A percentile compares a stretch with the other conserved stretches of the same genome.
Conservation (phyloP, 2,888 invertebrate species). For the Deroplatys truncata region DNA sequence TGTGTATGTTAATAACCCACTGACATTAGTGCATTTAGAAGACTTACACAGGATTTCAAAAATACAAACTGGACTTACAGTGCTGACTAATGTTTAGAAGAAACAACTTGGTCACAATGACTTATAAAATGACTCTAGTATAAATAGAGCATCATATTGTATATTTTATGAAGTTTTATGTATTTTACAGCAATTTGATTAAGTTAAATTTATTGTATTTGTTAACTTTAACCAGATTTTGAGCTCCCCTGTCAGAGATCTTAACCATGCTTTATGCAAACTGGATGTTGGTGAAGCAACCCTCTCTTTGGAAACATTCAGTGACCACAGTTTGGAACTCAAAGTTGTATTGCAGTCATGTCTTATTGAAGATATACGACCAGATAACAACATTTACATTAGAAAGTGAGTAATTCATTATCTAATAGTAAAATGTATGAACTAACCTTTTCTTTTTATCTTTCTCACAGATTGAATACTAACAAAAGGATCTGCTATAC, state of each 20-base stretch:
- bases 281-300: constrained; percentile 65
- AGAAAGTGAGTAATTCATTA: constrained; percentile 50
- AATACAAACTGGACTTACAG: too few species aligned
- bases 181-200: too few species aligned
- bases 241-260: constrained; percentile 68
- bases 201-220: background rate
- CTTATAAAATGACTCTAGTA: too few species aligned
- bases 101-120: too few species aligned
- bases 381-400: constrained; percentile 57
- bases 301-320: constrained; percentile 59
- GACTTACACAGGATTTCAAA: too few species aligned
- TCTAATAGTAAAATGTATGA: background rate
- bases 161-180: too few species aligned
- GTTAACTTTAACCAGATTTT: constrained; percentile 43
- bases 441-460: background rate
- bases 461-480: background rate
- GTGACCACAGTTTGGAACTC: constrained; percentile 65
- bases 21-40: too few species aligned
- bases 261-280: constrained; percentile 66
- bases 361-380: constrained; percentile 67
- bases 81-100: too few species aligned
- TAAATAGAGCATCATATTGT: too few species aligned
- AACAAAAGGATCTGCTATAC: too few species aligned
- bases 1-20: too few species aligned
- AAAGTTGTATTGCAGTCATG: constrained; percentile 66